Conservation (phyloP, 2,113 vertebrate species). For the Marmota flaviventris region DNA sequence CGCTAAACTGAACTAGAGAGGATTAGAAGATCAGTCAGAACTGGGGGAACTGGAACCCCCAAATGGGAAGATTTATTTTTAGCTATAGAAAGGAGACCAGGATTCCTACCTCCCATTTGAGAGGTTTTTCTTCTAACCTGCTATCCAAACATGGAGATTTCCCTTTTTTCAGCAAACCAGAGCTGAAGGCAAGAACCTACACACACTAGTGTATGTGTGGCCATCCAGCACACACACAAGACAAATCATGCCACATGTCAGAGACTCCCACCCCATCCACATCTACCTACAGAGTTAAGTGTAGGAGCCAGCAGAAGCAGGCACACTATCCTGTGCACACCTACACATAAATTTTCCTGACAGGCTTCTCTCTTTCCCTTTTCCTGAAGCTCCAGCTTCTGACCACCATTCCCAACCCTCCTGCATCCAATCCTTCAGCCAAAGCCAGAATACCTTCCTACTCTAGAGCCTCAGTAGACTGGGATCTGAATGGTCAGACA, state of each 20-base stretch:
- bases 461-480: neutral
- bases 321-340: neutral
- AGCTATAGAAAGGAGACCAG: neutral
- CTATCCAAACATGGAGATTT: neutral
- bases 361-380: neutral
- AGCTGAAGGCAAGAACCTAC: neutral
- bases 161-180: neutral
- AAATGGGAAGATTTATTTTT: slow-evolving; percentile 7
- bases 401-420: neutral
- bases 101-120: neutral
- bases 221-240: neutral
- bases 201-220: neutral
- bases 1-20: neutral
- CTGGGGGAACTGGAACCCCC: neutral
- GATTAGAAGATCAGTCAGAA: neutral
- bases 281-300: neutral
- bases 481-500: neutral
- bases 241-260: neutral
- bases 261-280: neutral
- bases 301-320: neutral
- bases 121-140: neutral
- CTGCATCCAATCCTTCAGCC: neutral
- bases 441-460: neutral
- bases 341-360: neutral
- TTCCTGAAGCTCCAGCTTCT: neutral